Conservation (phyloP, 2,797 vertebrate genomes). For the Lacerta bilineata region DNA sequence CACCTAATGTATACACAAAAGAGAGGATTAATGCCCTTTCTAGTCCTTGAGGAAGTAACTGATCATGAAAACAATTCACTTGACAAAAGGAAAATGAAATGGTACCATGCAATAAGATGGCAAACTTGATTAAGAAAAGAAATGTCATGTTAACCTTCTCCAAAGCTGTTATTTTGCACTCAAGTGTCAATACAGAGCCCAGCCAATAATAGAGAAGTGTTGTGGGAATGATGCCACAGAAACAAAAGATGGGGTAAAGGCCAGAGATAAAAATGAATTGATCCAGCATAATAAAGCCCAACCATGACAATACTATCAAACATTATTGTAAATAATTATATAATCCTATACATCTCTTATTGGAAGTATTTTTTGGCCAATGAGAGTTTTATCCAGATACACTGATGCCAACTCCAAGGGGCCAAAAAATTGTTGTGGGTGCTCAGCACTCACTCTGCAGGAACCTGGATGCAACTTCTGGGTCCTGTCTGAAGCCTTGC, state of each 20-base stretch:
- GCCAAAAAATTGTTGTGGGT: too few species aligned
- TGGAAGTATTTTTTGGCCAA: too few species aligned
- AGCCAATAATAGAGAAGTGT: not conserved
- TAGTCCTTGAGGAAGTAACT: constrained; percentile 36
- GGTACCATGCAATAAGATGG: not conserved
- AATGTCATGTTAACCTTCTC: constrained; percentile 29
- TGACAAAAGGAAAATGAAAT: constrained; percentile 44
- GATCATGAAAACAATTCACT: constrained; percentile 36
- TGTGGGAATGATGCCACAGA: not conserved
- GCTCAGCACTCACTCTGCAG: too few species aligned
- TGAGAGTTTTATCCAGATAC: too few species aligned
- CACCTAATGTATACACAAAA: constrained; percentile 12
- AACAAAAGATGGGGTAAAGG: constrained; percentile 10
- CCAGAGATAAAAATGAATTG: not conserved
- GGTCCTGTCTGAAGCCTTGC: too few species aligned
- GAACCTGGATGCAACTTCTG: too few species aligned
- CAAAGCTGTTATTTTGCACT: constrained; percentile 25
- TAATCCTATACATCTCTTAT: too few species aligned
- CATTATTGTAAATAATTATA: too few species aligned
- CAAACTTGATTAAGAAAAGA: constrained; percentile 34
- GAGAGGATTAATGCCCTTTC: constrained; percentile 38
- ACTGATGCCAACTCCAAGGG: too few species aligned
- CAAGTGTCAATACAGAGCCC: constrained; percentile 26
- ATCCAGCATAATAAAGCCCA: too few species aligned
- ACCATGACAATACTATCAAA: too few species aligned